phyloP scores from a whole-genome alignment of 2,113 vertebrate genomes.

The Misgurnus mizolepis region DNA sequence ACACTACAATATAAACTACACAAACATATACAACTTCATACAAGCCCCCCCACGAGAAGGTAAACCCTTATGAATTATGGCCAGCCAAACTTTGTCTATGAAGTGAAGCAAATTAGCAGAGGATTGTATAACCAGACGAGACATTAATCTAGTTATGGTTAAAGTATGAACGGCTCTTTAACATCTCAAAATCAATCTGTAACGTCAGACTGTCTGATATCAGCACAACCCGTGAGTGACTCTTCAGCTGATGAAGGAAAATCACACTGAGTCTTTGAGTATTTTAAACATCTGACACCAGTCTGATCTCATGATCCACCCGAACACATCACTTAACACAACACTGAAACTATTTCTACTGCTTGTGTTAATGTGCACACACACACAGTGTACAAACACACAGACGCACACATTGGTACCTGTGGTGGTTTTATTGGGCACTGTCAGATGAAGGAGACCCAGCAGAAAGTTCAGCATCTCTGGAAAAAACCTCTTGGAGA shows the following conservation, averaged over 20 bases:
- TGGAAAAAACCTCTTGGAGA: constrained; percentile 88
- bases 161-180: too few relatives aligned
- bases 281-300: background rate
- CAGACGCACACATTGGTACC: constrained; percentile 64
- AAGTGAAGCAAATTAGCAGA: too few relatives aligned
- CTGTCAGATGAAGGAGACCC: constrained; percentile 83
- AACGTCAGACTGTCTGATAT: too few relatives aligned
- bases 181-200: too few relatives aligned
- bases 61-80: too few relatives aligned
- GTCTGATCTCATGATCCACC: background rate
- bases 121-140: too few relatives aligned
- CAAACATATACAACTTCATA: too few relatives aligned
- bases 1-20: too few relatives aligned
- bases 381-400: background rate
- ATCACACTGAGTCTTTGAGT: background rate
- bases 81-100: too few relatives aligned
- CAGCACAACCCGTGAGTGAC: background rate
- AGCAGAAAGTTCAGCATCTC: constrained; percentile 90
- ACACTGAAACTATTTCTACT: background rate
- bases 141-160: too few relatives aligned
- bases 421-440: constrained; percentile 69
- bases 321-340: background rate
- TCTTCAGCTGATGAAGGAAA: background rate
- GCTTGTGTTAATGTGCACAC: background rate
- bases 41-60: too few relatives aligned